phyloP scores from a whole-genome alignment of 1,140 invertebrate genomes.

The Bombus pascuorum region DNA sequence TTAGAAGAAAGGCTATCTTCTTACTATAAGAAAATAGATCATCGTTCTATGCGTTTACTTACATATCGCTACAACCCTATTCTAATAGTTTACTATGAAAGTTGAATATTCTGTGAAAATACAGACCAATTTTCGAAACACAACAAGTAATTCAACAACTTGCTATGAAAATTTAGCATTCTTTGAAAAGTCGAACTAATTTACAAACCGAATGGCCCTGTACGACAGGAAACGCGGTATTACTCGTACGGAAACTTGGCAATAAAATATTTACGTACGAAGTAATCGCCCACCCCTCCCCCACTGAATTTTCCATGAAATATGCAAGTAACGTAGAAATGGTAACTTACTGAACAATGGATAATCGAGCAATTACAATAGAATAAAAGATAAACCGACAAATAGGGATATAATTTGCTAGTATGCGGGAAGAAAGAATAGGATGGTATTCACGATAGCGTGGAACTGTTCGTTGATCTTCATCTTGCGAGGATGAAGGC shows the following conservation, averaged over 20 bases:
- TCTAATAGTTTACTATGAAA: background rate
- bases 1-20: background rate
- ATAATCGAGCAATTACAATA: background rate
- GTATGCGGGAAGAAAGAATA: no score
- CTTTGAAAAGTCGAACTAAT: no score
- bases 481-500: slow-evolving; percentile 5
- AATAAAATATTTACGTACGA: background rate
- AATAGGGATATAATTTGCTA: no score
- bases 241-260: background rate
- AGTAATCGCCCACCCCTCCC: background rate
- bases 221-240: background rate
- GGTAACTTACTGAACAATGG: background rate
- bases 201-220: background rate
- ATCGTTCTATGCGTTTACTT: background rate
- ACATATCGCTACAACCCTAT: no score
- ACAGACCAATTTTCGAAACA: background rate
- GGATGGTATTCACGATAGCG: background rate
- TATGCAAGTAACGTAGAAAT: background rate
- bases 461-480: background rate
- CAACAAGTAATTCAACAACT: background rate
- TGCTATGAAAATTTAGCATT: no score
- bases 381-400: slow-evolving; percentile 18
- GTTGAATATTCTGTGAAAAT: background rate
- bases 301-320: background rate
- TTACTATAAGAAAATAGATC: background rate